Evolutionary conservation across 2,113 vertebrate species (phyloP), one percentile per base, ranked within the genome.

Genomic region (Rhinichthys klamathensis): DNA sequence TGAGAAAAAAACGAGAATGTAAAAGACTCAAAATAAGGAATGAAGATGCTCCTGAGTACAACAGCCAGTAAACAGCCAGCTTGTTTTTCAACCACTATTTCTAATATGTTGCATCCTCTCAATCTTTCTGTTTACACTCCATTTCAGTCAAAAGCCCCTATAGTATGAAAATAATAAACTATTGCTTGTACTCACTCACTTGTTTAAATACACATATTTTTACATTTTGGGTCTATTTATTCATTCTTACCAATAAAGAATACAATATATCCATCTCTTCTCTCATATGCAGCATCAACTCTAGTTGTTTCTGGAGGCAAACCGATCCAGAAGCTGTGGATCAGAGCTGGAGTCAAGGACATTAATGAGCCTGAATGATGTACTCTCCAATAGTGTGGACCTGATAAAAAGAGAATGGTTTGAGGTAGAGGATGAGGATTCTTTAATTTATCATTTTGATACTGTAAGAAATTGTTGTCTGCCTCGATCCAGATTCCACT

Each of bases 321-420:
- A 13, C 95, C 94, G 3, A 92, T 89, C 95, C 95, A 96, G 90
- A 96, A 96, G 61, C 92, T 93, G 15, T 91, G 89, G 23, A 94
- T 91, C 41, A 92, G 74, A 0, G 93, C 93, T 0, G 95, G 92
- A 3, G 87, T 88, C 1, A 92, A 82, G 0, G 95, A 95, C 54
- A 95, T 88, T 61, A 96, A 88, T 51, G 94, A 91, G 2, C 92
- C 90, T 0, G 92, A 89, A 7, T 91, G 91, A 74, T 94, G 93
- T 13, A 95, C 80, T 30, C 95, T 90, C 95, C 95, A 96, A 87
- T 95, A 96, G 88, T 92, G 93, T 61, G 89, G 91, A 4, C 91
- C 95, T 96, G 44, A 79, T 30, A 76, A 27, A 65, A 1, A 84
- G 6, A 21, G 16, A 73, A 18, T 80, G 9, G n/a, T 9, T 41